These are phyloP conservation scores for Alca torda DNA, from an alignment of 2,797 vertebrate species.

Conservation along the genomic window DNA sequence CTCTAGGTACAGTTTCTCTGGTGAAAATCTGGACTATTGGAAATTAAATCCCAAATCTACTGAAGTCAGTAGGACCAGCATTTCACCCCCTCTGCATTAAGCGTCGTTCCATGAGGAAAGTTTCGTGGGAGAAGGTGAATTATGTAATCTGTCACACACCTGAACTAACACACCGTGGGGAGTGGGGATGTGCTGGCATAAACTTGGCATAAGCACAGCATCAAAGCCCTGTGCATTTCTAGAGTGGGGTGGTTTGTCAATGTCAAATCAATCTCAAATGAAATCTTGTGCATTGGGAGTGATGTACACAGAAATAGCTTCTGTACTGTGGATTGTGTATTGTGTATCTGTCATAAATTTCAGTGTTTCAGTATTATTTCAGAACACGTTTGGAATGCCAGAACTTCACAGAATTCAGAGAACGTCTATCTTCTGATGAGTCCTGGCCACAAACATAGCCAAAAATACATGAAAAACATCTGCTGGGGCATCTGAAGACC, in stretches of 20 bases:
- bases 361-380: background rate
- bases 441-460: background rate
- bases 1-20: background rate
- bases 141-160: background rate
- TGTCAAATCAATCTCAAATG: background rate
- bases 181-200: background rate
- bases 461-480: background rate
- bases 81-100: background rate
- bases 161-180: background rate
- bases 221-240: background rate
- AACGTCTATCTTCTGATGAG: background rate
- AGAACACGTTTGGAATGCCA: background rate
- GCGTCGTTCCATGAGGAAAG: background rate
- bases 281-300: background rate
- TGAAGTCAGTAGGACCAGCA: background rate
- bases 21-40: background rate
- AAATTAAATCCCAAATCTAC: background rate
- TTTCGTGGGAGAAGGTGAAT: background rate
- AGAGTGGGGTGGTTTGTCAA: background rate
- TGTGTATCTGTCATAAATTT: background rate
- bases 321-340: background rate
- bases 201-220: background rate
- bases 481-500: background rate
- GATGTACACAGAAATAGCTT: conserved; percentile 11
- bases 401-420: background rate